Percentiles rank a stretch among this genome's conserved stretches.
These are phyloP conservation scores for Tyria jacobaeae DNA, from an alignment of 2,888 invertebrate species.

Conservation along the genomic window DNA sequence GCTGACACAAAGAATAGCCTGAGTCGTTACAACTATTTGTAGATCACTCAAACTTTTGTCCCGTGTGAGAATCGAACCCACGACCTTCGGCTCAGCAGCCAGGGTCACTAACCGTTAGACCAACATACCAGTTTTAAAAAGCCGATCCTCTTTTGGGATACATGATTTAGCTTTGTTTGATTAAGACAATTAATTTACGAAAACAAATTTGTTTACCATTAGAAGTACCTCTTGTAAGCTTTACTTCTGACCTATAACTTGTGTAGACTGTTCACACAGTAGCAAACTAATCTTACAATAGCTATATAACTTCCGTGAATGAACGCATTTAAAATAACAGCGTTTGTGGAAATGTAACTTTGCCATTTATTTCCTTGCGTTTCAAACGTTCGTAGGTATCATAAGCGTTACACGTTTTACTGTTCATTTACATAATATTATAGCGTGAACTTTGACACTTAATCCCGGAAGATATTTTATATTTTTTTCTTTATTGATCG, in stretches of 20 bases:
- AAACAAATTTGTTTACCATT: not conserved
- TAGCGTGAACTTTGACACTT: constrained; percentile 26
- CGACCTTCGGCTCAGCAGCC: too few species aligned
- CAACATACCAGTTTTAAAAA: too few species aligned
- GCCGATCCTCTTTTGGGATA: not conserved
- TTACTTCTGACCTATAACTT: not conserved
- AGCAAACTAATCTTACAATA: not conserved
- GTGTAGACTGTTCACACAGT: not conserved
- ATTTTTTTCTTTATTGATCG: constrained; percentile 26
- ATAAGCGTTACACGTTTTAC: constrained; percentile 31
- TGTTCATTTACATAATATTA: constrained; percentile 40
- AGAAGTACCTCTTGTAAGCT: not conserved
- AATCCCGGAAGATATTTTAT: constrained; percentile 36
- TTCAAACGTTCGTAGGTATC: constrained; percentile 23
- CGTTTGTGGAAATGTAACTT: constrained; percentile 15
- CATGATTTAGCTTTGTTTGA: not conserved
- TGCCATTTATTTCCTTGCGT: constrained; percentile 19
- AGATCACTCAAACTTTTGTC: too few species aligned
- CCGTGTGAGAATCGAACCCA: too few species aligned
- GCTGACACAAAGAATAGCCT: too few species aligned
- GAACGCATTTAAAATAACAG: constrained; percentile 15
- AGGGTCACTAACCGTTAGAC: too few species aligned
- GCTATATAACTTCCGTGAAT: not conserved
- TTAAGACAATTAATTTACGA: too few species aligned
- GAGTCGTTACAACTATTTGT: too few species aligned